Conservation (phyloP, 2,888 invertebrate species). For the Acrobasis consociella region DNA sequence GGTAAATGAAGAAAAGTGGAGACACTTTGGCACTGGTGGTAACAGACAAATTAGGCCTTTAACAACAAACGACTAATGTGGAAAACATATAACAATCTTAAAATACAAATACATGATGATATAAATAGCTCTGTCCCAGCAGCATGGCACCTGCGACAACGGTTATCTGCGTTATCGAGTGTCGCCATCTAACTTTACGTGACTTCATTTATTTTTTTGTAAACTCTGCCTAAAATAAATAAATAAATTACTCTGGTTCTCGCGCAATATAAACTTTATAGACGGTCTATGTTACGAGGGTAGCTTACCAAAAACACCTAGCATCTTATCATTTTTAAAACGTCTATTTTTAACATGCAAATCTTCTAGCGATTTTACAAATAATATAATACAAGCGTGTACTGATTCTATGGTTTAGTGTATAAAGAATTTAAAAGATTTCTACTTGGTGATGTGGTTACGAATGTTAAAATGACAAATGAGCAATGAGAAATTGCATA, state of each 20-base stretch:
- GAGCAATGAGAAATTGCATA: too few species aligned
- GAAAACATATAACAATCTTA: slow-evolving; percentile 11
- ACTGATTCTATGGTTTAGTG: neutral
- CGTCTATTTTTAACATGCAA: slow-evolving; percentile 22
- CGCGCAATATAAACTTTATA: too few species aligned
- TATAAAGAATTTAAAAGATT: too few species aligned
- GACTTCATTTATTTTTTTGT: too few species aligned
- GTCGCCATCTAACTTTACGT: too few species aligned
- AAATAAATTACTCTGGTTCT: too few species aligned
- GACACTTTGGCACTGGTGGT: slow-evolving; percentile 64
- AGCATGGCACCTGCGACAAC: too few species aligned
- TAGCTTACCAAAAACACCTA: slow-evolving; percentile 25
- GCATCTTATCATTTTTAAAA: slow-evolving; percentile 20
- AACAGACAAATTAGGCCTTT: slow-evolving; percentile 56
- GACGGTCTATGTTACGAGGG: too few species aligned
- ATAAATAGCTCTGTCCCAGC: slow-evolving; percentile 19
- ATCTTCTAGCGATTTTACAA: slow-evolving; percentile 26
- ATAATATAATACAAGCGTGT: slow-evolving; percentile 20
- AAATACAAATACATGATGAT: slow-evolving; percentile 4
- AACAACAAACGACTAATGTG: slow-evolving; percentile 38
- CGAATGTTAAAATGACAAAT: too few species aligned
- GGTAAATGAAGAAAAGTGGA: slow-evolving; percentile 16
- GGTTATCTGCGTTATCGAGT: too few species aligned
- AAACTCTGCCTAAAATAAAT: too few species aligned
- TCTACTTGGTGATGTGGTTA: too few species aligned